Conservation (phyloP, 1,140 invertebrate species). For the Eurosta solidaginis region DNA sequence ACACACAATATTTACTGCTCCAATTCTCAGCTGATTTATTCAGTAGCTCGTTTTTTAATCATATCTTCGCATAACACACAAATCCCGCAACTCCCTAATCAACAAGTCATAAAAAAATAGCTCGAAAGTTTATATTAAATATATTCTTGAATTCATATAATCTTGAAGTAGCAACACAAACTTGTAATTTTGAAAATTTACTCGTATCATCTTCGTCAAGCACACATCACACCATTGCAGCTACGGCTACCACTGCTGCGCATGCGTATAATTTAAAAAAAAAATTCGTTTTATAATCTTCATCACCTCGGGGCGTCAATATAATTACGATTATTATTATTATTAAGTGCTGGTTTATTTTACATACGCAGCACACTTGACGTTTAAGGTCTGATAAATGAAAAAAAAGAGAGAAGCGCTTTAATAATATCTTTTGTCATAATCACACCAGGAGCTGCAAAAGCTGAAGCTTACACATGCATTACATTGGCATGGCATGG, state of each 20-base stretch:
- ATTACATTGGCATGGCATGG: background rate
- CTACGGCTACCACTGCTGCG: background rate
- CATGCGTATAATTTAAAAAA: too few species aligned
- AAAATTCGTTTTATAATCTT: background rate
- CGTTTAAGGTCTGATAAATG: background rate
- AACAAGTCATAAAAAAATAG: background rate
- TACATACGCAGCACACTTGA: background rate
- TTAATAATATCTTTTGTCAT: background rate
- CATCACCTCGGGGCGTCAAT: conserved; percentile 23
- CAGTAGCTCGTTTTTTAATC: too few species aligned
- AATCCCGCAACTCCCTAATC: background rate
- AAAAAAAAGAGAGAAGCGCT: background rate
- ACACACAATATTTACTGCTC: too few species aligned
- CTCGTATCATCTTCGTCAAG: background rate
- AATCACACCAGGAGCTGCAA: background rate
- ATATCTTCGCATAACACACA: background rate
- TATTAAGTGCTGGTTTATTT: conserved; percentile 9
- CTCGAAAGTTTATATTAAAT: background rate
- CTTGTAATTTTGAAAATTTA: background rate
- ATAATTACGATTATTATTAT: conserved; percentile 16
- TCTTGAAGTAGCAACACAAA: background rate
- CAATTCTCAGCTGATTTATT: too few species aligned
- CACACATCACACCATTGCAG: background rate
- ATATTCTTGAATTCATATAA: background rate
- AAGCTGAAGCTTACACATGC: background rate